A percentile compares a stretch with the other conserved stretches of the same genome.
These are phyloP conservation scores for Acleris holmiana DNA, from an alignment of 2,888 invertebrate genomes.

Conservation along the genomic window DNA sequence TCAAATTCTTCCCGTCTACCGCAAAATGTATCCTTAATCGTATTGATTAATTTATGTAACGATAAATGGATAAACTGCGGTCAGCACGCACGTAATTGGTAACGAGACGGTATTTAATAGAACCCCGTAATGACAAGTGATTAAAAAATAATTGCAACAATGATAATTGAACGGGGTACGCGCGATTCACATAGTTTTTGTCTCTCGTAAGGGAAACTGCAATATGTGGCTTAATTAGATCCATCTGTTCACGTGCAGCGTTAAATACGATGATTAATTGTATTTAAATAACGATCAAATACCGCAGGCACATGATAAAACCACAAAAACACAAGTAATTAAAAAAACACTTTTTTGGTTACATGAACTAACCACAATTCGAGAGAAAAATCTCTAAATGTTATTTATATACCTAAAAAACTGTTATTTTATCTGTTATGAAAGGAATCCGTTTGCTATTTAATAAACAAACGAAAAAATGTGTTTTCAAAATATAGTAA, in stretches of 20 bases:
- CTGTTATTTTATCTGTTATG: too few species aligned
- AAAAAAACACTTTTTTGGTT: too few species aligned
- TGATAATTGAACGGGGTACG: constrained; percentile 66
- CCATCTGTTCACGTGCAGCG: constrained; percentile 12
- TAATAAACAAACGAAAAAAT: too few species aligned
- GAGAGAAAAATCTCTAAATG: too few species aligned
- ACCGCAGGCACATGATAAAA: not conserved
- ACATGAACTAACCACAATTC: too few species aligned
- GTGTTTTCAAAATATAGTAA: too few species aligned
- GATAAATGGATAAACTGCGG: constrained; percentile 50
- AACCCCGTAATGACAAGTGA: constrained; percentile 60
- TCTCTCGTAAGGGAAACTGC: constrained; percentile 22
- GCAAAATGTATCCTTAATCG: not conserved
- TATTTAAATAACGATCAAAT: not conserved
- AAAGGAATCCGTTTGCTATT: too few species aligned
- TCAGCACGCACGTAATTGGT: constrained; percentile 42
- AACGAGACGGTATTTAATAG: constrained; percentile 54
- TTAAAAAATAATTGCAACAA: constrained; percentile 66
- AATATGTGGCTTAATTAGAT: constrained; percentile 18
- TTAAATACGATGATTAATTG: not conserved
- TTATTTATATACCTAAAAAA: too few species aligned
- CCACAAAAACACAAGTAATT: not conserved
- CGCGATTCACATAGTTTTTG: constrained; percentile 51
- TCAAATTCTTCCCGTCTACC: not conserved
- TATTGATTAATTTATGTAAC: constrained; percentile 45